Base-by-base conservation (phyloP, 1,140 invertebrate species). In the Nixonia krombeini region DNA sequence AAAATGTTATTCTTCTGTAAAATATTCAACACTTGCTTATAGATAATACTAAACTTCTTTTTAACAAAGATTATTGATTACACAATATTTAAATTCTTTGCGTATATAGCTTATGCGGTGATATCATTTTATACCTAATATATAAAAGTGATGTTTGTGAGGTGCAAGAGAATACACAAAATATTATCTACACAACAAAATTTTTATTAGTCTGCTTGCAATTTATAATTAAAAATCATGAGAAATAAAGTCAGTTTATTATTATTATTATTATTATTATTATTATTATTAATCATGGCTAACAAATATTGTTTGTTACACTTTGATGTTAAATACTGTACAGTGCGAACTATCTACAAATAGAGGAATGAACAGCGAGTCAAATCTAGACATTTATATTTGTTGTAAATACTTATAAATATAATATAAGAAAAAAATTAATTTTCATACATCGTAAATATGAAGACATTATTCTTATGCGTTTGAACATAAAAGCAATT, bases 301-400 rank as follows among this genome's bases (percentile, higher is more conserved):
- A 79, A 80, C 69, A 76, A 82, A 80, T 78, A 73, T 75, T 72
- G 72, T 81, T 82, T 74, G 72, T 79, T 72, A 75, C 58, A 72
- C 67, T 61, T 72, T 21, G 61, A 71, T 64, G 63, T 78, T 79
- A 78, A 84, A 84, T 84, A 84, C 81, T 84, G 82, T 83, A 84
- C 78, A 83, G 50, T 72, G 58, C 51, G 74, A 70, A 64, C 70
- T 75, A 73, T 70, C 68, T 76, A 62, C 73, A 74, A 78, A 74
- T 15, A 70, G 49, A 75, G 70, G 78, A 73, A 82, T 80, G 73
- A 72, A 73, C 55, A 44, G 59, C 61, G 52, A 64, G 46, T 46
- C 52, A 56, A 57, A 64, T 64, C 61, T 64, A 64, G 33, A 53
- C 46, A 66, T 25, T 45, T 53, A 64, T 56, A 45, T 45, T 44